Evolutionary conservation across 2,797 vertebrate genomes (phyloP), one percentile per base, ranked within the genome.

Genomic region (Periparus ater): DNA sequence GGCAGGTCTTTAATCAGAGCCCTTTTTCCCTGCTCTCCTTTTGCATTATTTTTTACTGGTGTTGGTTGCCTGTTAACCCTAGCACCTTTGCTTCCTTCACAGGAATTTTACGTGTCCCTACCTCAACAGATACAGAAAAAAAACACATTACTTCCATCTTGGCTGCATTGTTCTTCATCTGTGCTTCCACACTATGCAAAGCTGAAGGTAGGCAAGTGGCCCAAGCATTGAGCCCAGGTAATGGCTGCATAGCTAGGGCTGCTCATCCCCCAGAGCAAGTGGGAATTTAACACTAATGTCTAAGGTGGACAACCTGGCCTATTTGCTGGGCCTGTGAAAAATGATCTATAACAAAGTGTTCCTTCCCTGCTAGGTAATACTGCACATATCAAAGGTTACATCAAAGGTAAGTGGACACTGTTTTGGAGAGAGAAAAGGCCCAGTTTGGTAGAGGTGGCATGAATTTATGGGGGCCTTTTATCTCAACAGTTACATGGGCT

Each of bases 21-120:
- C 58, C 40, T 89, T 91, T 62, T 57, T 84, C 71, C 71, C 61
- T 4, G 3, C 38, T 91, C 42, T 85, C 84, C 70, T 95, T 96
- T 90, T 72, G 67, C 44, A 30, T 70, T 80, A 76, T 58, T 93
- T 93, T 94, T 93, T 61, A 70, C 65, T 89, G 76, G 36, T 91
- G 32, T 57, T 84, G 67, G 96, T 97, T 97, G 94, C 96, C 61
- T 95, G 87, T 95, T 95, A 97, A 97, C 89, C 66, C 79, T 67
- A 88, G 94, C 76, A 87, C 60, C 32, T 95, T 84, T 81, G 67
- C 88, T 95, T 93, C 61, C 34, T 89, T 93, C 75, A 73, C 57
- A 44, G 51, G 88, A 95, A 94, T 90, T 95, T 93, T 96, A 91
- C 3, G 0, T 61, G 17, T 65, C 72, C 32, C 18, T 2, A 1